phyloP scores from a whole-genome alignment of 2,797 vertebrate genomes.

The Scolopax bukidnonensis region DNA sequence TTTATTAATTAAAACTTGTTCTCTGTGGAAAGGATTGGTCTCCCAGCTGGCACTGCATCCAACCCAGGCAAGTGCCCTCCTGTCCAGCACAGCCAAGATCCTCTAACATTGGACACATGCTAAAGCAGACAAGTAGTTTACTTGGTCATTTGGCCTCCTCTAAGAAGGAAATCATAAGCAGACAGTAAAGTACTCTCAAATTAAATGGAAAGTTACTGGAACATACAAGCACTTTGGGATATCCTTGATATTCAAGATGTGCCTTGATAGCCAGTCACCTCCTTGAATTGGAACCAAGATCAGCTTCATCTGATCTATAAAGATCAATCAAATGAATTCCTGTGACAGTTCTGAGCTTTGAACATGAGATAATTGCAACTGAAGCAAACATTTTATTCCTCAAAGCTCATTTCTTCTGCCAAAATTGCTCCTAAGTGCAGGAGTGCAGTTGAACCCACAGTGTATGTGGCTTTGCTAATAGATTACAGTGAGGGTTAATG shows the following conservation, averaged over 20 bases:
- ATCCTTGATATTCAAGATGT: background rate
- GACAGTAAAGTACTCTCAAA: background rate
- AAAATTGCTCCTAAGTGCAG: background rate
- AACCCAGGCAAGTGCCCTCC: background rate
- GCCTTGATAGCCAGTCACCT: background rate
- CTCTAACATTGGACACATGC: slow-evolving; percentile 45
- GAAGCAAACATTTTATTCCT: background rate
- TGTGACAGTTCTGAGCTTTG: background rate
- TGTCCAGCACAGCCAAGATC: background rate
- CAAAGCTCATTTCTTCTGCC: background rate
- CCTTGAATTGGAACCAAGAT: background rate
- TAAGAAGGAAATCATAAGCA: background rate
- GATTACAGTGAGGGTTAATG: background rate
- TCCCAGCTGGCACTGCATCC: slow-evolving; percentile 71
- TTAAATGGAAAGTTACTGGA: background rate
- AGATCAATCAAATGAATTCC: background rate
- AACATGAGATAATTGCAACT: background rate
- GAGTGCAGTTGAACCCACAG: background rate
- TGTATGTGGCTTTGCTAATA: background rate
- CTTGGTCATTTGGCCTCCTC: background rate
- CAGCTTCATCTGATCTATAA: background rate
- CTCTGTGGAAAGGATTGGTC: background rate
- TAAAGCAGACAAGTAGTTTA: slow-evolving; percentile 19
- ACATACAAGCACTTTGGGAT: background rate
- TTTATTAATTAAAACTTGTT: background rate